Evolutionary conservation across 1,140 invertebrate species (phyloP).

Genomic region (Neomicropteryx cornuta): DNA sequence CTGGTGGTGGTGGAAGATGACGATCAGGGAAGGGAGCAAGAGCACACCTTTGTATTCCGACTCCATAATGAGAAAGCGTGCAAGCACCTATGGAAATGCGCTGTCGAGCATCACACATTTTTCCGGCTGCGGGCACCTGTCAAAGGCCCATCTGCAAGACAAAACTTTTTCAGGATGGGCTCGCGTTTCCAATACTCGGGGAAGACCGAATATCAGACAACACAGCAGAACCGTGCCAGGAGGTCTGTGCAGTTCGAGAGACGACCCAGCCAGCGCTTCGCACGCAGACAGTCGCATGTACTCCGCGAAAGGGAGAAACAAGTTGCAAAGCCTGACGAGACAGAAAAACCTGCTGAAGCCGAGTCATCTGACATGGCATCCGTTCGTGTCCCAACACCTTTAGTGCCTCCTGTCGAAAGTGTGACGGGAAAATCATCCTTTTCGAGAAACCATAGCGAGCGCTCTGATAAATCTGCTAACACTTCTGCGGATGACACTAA

Average conservation of each 20-base stretch:
- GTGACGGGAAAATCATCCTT: slow-evolving; percentile 28
- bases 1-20: slow-evolving; percentile 94
- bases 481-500: slow-evolving; percentile 36
- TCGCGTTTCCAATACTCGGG: slow-evolving; percentile 91
- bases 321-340: slow-evolving; percentile 31
- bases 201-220: slow-evolving; percentile 93
- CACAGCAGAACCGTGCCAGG: slow-evolving; percentile 74
- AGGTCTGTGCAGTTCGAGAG: slow-evolving; percentile 91
- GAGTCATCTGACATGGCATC: slow-evolving; percentile 9
- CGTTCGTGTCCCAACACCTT: slow-evolving; percentile 9
- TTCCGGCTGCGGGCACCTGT: slow-evolving; percentile 87
- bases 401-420: slow-evolving; percentile 16
- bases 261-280: slow-evolving; percentile 91
- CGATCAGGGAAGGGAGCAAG: slow-evolving; percentile 84
- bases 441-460: slow-evolving; percentile 36
- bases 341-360: slow-evolving; percentile 8
- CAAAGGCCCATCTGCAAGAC: slow-evolving; percentile 76
- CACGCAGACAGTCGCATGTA: slow-evolving; percentile 76
- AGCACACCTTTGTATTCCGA: slow-evolving; percentile 85
- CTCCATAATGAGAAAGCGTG: slow-evolving; percentile 94
- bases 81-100: slow-evolving; percentile 99
- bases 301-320: slow-evolving; percentile 61
- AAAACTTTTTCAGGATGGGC: slow-evolving; percentile 96
- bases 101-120: slow-evolving; percentile 97
- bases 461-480: slow-evolving; percentile 34